A percentile compares a stretch with the other conserved stretches of the same genome.
Evolutionary conservation across 2,888 invertebrate genomes (phyloP).

Genomic region (Syrista parreyssii): DNA sequence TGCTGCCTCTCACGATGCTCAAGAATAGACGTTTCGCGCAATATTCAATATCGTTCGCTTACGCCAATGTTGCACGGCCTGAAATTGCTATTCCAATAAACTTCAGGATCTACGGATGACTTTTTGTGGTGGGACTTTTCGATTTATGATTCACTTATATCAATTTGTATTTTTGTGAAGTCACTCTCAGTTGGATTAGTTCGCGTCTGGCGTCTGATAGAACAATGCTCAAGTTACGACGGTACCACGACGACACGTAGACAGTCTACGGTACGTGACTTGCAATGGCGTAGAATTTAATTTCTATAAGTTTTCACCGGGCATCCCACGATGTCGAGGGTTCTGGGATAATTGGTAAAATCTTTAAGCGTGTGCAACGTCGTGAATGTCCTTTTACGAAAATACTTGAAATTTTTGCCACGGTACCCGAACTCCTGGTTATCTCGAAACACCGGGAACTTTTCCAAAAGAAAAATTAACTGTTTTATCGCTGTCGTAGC

Average conservation of each 20-base stretch:
- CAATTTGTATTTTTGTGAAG: not conserved
- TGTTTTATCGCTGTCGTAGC: not conserved
- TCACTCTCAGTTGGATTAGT: not conserved
- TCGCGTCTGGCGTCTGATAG: slow-evolving; percentile 1
- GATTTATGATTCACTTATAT: not conserved
- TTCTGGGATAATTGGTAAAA: not conserved
- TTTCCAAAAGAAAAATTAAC: not conserved
- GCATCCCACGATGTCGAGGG: not conserved
- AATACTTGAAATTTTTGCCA: not conserved
- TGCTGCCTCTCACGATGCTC: not conserved
- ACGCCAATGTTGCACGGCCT: not conserved
- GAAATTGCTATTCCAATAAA: not conserved
- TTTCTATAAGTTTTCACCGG: not conserved
- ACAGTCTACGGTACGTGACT: not conserved
- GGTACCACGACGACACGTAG: slow-evolving; percentile 5
- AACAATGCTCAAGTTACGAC: slow-evolving; percentile 1
- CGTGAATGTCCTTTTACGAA: not conserved
- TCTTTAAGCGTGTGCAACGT: not conserved
- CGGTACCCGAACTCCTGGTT: not conserved
- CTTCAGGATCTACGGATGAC: not conserved
- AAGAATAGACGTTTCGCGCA: not conserved
- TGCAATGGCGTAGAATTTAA: not conserved
- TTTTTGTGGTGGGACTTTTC: not conserved
- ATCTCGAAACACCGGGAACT: not conserved
- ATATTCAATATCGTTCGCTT: not conserved